Evolutionary conservation across 1,140 invertebrate genomes (phyloP).

Genomic region (Yoshiicerus persimilis): DNA sequence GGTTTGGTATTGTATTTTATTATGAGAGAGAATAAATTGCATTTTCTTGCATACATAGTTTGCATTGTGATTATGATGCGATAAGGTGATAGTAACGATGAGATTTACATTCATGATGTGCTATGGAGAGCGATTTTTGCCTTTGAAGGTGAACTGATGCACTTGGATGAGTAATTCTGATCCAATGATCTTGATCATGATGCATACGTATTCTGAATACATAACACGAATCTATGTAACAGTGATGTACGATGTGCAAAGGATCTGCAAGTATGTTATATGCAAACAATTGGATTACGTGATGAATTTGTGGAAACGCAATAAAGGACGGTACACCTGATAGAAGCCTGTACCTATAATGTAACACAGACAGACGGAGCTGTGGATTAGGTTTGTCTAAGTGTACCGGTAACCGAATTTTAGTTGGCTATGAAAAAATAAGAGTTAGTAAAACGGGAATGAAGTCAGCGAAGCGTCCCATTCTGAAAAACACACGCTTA

Average conservation of each 20-base stretch:
- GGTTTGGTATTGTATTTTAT: too few relatives aligned
- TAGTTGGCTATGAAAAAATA: conserved; percentile 7
- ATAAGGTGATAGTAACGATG: neutral
- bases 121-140: neutral
- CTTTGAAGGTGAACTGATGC: neutral
- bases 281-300: neutral
- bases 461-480: neutral
- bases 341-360: neutral
- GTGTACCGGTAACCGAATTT: conserved; percentile 21
- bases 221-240: neutral
- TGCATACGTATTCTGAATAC: neutral
- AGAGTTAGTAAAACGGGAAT: conserved; percentile 15
- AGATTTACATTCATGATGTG: neutral
- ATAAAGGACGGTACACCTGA: neutral
- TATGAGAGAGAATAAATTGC: neutral
- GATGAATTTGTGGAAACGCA: neutral
- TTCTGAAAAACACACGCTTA: neutral
- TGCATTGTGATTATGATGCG: neutral
- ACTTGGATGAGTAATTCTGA: neutral
- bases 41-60: too few relatives aligned
- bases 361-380: neutral
- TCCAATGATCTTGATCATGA: neutral
- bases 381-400: neutral
- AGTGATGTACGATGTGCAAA: neutral
- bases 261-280: neutral